phyloP scores from a whole-genome alignment of 1,140 invertebrate species.

The Sarcophaga peregrina region DNA sequence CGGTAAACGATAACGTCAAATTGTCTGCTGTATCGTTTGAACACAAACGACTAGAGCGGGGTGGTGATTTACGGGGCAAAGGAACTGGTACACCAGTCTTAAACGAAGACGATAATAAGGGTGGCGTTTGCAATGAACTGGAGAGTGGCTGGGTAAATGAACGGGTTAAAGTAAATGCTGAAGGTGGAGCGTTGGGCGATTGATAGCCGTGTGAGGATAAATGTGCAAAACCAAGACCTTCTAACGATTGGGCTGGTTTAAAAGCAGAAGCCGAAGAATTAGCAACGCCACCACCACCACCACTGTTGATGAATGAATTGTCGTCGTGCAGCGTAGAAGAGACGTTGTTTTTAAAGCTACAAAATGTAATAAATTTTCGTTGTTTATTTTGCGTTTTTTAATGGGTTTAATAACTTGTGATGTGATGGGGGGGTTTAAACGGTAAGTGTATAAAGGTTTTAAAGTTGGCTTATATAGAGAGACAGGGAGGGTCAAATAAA shows the following conservation, averaged over 20 bases:
- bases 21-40: slow-evolving; percentile 21
- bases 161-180: slow-evolving; percentile 40
- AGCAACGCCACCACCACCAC: slow-evolving; percentile 50
- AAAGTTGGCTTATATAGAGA: slow-evolving; percentile 33
- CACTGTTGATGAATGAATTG: neutral
- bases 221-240: slow-evolving; percentile 50
- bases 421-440: slow-evolving; percentile 17
- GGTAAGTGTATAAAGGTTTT: neutral
- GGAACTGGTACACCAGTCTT: slow-evolving; percentile 34
- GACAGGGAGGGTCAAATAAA: neutral
- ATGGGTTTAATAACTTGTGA: neutral
- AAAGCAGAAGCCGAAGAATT: slow-evolving; percentile 62
- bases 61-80: slow-evolving; percentile 17
- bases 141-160: slow-evolving; percentile 37
- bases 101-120: slow-evolving; percentile 54
- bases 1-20: slow-evolving; percentile 50
- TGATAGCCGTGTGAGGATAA: slow-evolving; percentile 45
- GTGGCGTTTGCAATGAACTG: slow-evolving; percentile 38
- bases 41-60: slow-evolving; percentile 45
- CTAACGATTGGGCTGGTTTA: slow-evolving; percentile 60
- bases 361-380: slow-evolving; percentile 36
- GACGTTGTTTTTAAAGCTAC: slow-evolving; percentile 63
- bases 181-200: slow-evolving; percentile 35
- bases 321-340: slow-evolving; percentile 54
- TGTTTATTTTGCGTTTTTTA: slow-evolving; percentile 25